phyloP scores from a whole-genome alignment of 2,888 invertebrate genomes.

The Hyppa rectilinea region DNA sequence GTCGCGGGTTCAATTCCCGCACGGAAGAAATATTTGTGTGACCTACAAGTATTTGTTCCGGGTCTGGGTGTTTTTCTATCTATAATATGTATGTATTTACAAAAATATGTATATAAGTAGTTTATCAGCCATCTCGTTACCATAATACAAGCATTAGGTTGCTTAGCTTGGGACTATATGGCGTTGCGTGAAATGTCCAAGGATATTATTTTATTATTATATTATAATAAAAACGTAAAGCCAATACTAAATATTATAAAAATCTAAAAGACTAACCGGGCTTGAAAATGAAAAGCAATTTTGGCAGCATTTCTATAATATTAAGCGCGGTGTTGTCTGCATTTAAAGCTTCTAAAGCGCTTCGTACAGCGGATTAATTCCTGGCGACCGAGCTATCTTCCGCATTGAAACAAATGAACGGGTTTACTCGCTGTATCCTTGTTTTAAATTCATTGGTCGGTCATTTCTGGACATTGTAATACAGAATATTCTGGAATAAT shows the following conservation, averaged over 20 bases:
- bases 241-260: background rate
- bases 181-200: no score
- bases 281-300: conserved; percentile 1
- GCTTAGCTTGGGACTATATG: no score
- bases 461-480: conserved; percentile 21
- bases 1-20: no score
- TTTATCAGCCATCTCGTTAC: no score
- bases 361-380: conserved; percentile 37
- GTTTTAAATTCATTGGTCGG: conserved; percentile 20
- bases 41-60: no score
- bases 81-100: no score
- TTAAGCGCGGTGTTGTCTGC: conserved; percentile 6
- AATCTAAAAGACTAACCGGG: background rate
- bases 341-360: conserved; percentile 31
- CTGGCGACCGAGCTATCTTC: conserved; percentile 36
- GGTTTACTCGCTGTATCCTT: conserved; percentile 26
- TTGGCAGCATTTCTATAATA: conserved; percentile 25
- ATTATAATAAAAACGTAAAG: no score
- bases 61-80: no score
- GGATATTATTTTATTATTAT: no score
- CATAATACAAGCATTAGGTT: no score
- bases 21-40: no score
- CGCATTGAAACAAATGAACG: conserved; percentile 51
- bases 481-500: conserved; percentile 19
- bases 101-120: no score